Percentiles rank a stretch among this genome's conserved stretches.
These are phyloP conservation scores for Sebastes trivittatus DNA, from an alignment of 2,797 vertebrate genomes.

Conservation along the genomic window DNA sequence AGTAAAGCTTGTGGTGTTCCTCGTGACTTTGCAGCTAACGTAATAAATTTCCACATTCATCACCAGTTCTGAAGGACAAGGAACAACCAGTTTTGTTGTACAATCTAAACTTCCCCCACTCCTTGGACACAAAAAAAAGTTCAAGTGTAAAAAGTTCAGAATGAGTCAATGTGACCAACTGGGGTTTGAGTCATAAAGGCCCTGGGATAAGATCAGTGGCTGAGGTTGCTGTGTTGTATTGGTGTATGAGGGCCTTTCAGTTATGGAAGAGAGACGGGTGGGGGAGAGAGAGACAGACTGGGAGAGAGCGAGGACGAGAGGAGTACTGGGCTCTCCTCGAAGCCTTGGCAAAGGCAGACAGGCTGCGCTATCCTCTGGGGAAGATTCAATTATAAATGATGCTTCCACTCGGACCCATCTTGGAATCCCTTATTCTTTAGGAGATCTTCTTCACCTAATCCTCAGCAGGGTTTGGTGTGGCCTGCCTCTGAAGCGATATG, in stretches of 20 bases:
- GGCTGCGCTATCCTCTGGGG: conserved; percentile 71
- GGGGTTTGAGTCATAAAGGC: conserved; percentile 63
- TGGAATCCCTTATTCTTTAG: conserved; percentile 77
- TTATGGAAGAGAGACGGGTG: conserved; percentile 25
- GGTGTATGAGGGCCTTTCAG: conserved; percentile 52
- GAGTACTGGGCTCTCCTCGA: conserved; percentile 50
- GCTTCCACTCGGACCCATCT: conserved; percentile 79
- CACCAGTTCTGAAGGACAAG: neutral
- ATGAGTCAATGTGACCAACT: conserved; percentile 50
- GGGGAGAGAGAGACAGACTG: conserved; percentile 13
- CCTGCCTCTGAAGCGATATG: conserved; percentile 62
- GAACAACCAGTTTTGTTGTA: neutral
- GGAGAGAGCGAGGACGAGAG: conserved; percentile 23
- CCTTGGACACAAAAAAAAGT: conserved; percentile 24
- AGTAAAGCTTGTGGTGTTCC: neutral
- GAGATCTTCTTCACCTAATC: conserved; percentile 79
- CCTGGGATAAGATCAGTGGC: conserved; percentile 59
- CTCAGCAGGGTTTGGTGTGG: conserved; percentile 69
- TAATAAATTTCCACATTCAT: neutral
- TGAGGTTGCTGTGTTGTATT: conserved; percentile 58
- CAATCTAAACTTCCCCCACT: conserved; percentile 21
- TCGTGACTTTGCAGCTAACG: neutral
- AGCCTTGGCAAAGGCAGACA: conserved; percentile 72
- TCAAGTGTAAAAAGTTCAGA: conserved; percentile 49
- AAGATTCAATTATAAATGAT: conserved; percentile 85